Base-by-base conservation (phyloP, 2,113 vertebrate genomes). In the Paracanthobrama guichenoti region DNA sequence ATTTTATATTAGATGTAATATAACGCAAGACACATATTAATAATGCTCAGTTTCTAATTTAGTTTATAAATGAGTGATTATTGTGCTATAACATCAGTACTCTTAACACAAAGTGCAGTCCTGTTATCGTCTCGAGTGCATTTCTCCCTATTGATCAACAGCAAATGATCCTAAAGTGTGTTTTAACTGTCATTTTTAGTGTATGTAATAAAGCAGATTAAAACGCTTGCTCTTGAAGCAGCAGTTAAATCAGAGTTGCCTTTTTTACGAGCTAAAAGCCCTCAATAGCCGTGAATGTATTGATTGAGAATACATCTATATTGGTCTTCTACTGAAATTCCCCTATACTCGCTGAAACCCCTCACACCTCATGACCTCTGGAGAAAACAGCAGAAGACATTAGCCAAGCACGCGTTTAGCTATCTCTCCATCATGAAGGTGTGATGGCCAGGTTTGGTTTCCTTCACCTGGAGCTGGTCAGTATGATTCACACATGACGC, bases 241-340 rank as follows among this genome's bases (percentile, higher is more conserved):
- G 44, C n/a, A 1, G n/a, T 79, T 72, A 46, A 53, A 80, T 8
- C 18, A 24, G 81, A 28, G 16, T 16, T 74, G 82, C 14, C 18
- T 69, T 83, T 28, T 91, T 90, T 88, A 84, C 28, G 66, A 81
- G 67, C 6, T 85, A 64, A 88, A 87, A 86, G 87, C 84, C 48
- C 81, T 39, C 20, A 53, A 84, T 12, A 60, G 82, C 86, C 87
- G 93, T 85, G 86, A 93, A 88, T 85, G 82, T 91, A 95, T 95
- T 89, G 93, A 94, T 82, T 7, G 2, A 67, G 82, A 66, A 85
- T 48, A 86, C 85, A 92, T 90, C 86, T 46, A 85, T 91, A 89
- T 91, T 53, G 71, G 74, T 79, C 35, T 60, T 78, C 53, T 76
- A 67, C 69, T 78, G 46, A 64, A 69, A 77, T 55, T 81, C 84